Evolutionary conservation across 2,797 vertebrate genomes (phyloP).

Genomic region (Gymnopithys bicolor): DNA sequence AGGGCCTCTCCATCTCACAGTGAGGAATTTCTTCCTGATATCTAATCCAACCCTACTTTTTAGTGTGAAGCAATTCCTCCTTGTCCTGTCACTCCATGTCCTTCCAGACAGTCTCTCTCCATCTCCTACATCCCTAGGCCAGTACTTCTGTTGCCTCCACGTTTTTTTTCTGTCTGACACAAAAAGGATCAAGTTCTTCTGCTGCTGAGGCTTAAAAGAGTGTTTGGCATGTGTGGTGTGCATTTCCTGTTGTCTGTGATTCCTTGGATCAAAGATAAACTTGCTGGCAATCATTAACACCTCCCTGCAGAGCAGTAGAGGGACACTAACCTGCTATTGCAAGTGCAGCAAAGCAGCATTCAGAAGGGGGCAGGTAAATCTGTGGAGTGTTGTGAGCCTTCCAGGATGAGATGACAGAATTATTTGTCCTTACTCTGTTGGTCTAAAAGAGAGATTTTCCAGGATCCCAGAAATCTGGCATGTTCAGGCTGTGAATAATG

Average conservation of each 20-base stretch:
- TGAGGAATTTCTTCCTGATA: accelerated
- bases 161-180: background rate
- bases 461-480: background rate
- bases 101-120: background rate
- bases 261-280: conserved; percentile 22
- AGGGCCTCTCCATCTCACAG: accelerated
- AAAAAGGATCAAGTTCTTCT: background rate
- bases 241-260: background rate
- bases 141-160: background rate
- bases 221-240: background rate
- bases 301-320: background rate
- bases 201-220: background rate
- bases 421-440: background rate
- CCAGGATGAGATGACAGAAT: background rate
- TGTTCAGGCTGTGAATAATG: background rate
- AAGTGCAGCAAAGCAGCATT: background rate
- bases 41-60: too few relatives aligned
- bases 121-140: background rate
- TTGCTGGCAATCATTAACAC: conserved; percentile 26
- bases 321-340: background rate
- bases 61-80: too few relatives aligned
- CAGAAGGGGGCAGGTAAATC: background rate
- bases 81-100: background rate
- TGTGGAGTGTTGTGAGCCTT: background rate
- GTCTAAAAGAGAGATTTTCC: background rate